phyloP scores from a whole-genome alignment of 1,140 invertebrate species.

The Drosophila pectinifera region DNA sequence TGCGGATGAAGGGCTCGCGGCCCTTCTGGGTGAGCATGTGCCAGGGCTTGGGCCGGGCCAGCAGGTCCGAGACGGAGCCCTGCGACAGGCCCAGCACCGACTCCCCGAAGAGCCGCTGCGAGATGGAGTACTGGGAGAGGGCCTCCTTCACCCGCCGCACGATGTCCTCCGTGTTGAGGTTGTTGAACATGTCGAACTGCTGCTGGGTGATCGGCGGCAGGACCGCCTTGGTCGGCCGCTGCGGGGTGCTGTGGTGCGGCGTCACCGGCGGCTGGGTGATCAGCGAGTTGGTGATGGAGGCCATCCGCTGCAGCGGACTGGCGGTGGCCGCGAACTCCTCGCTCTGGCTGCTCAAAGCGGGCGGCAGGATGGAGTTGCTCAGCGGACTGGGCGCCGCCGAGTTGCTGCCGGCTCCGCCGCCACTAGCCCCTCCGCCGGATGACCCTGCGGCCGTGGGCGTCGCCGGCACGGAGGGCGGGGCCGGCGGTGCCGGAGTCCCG shows the following conservation, averaged over 20 bases:
- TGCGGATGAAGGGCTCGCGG: slow-evolving; percentile 97
- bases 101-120: slow-evolving; percentile 98
- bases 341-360: slow-evolving; percentile 88
- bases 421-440: slow-evolving; percentile 85
- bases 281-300: slow-evolving; percentile 98
- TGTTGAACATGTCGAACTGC: slow-evolving; percentile 99
- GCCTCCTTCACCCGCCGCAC: slow-evolving; percentile 99
- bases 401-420: slow-evolving; percentile 21
- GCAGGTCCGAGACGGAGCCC: slow-evolving; percentile 96
- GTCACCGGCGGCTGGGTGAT: slow-evolving; percentile 95
- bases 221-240: slow-evolving; percentile 96
- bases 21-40: slow-evolving; percentile 99
- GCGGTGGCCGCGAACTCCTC: slow-evolving; percentile 93
- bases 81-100: slow-evolving; percentile 98
- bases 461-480: slow-evolving; percentile 86
- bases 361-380: slow-evolving; percentile 92
- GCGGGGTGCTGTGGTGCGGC: slow-evolving; percentile 91
- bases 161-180: slow-evolving; percentile 99
- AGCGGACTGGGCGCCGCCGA: slow-evolving; percentile 90
- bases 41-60: slow-evolving; percentile 98
- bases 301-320: slow-evolving; percentile 98
- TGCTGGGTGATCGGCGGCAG: slow-evolving; percentile 99
- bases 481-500: slow-evolving; percentile 94
- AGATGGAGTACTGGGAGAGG: slow-evolving; percentile 98
- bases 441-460: slow-evolving; percentile 91